Evolutionary conservation across 2,113 vertebrate species (phyloP), one percentile per base, ranked within the genome.

Genomic region (Isichthys henryi): DNA sequence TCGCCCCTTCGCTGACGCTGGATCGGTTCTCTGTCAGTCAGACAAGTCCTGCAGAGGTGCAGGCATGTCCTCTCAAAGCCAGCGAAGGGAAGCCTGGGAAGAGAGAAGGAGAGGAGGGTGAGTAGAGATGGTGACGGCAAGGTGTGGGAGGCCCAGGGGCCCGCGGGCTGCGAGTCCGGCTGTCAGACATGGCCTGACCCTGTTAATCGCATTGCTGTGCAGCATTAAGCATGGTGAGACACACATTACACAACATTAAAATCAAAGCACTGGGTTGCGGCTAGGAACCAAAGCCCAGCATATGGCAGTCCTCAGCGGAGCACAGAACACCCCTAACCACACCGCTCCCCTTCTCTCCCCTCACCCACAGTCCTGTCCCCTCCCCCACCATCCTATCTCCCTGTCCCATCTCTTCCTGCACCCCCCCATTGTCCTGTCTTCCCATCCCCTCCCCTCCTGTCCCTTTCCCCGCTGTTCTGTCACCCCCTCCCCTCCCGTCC

Each of bases 71-170:
- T 45, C 39, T 31, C 82, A 17, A 87, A 53, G 39, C 49, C 90
- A 88, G 66, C 43, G 89, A 88, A 87, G 88, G 5, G 80, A 86
- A 23, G 90, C 93, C 94, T 95, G 93, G 53, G 93, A 93, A 91
- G 83, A 89, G 83, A 88, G 93, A 77, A 91, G 21, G 21, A 90
- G 74, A 92, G 11, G 13, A n/a, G 70, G 52, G 53, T 94, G 35
- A 52, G 19, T 17, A 90, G 82, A 23, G 39, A 43, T 2, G 35
- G 6, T 39, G 31, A 19, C 35, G 17, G 17, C 5, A 13, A 80
- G 74, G 35, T 43, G 31, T 6, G n/a, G 17, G 77, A 82, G 35
- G 74, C 31, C 35, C 31, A 23, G 17, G 39, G 15, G 27, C 17
- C 8, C 31, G 15, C 39, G 19, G 35, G 35, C 11, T 19, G 15